Conservation (phyloP, 2,888 invertebrate genomes). For the Sisyra terminalis region DNA sequence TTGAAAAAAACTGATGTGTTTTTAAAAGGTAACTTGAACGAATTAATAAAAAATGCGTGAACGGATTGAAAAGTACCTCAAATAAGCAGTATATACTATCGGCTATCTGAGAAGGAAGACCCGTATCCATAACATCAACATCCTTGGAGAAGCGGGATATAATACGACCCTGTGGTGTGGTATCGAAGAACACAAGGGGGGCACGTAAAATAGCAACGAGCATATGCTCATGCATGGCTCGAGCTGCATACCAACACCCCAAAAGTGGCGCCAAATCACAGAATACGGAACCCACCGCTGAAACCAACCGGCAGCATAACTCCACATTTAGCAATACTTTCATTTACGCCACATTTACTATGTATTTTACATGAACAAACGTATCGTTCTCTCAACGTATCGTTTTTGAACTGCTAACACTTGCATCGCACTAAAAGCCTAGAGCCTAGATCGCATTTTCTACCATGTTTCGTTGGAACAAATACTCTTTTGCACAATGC, state of each 20-base stretch:
- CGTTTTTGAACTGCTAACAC: too few relatives aligned
- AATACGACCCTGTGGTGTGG: slow-evolving; percentile 59
- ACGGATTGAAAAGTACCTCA: slow-evolving; percentile 39
- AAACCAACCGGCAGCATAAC: slow-evolving; percentile 16
- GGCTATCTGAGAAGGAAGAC: slow-evolving; percentile 38
- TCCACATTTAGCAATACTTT: background rate
- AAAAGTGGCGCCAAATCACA: slow-evolving; percentile 34
- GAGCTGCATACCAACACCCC: slow-evolving; percentile 47
- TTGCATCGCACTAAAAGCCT: too few relatives aligned
- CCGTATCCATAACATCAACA: slow-evolving; percentile 52
- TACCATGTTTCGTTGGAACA: too few relatives aligned
- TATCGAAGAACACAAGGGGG: slow-evolving; percentile 63
- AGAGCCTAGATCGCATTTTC: too few relatives aligned
- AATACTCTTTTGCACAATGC: too few relatives aligned
- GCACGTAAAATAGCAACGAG: slow-evolving; percentile 43
- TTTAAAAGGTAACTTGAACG: background rate
- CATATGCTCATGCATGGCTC: slow-evolving; percentile 37
- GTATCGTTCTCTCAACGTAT: too few relatives aligned
- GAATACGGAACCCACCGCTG: slow-evolving; percentile 33
- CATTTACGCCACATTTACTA: background rate
- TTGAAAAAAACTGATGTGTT: background rate
- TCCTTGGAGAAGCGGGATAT: slow-evolving; percentile 62
- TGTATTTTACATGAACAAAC: background rate
- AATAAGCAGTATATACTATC: slow-evolving; percentile 54
- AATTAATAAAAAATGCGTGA: slow-evolving; percentile 3